phyloP scores from a whole-genome alignment of 2,113 vertebrate genomes.

The Eulacestoma nigropectus region DNA sequence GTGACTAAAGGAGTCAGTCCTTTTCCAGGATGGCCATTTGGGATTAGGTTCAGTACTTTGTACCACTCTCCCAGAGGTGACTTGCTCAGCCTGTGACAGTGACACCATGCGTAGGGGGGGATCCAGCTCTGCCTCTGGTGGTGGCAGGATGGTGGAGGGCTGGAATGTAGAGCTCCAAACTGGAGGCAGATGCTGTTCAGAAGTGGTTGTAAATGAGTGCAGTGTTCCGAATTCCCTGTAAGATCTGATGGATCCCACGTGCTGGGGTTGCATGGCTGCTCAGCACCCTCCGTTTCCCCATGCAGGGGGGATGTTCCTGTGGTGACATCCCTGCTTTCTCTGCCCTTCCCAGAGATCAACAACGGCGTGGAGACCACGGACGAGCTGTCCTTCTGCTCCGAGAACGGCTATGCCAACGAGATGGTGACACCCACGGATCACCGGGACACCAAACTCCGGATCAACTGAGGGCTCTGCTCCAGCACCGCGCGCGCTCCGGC shows the following conservation, averaged over 20 bases:
- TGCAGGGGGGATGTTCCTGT: background rate
- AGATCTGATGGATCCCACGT: rapidly evolving
- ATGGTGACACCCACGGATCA: slow-evolving; percentile 35
- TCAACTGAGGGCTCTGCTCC: slow-evolving; percentile 1
- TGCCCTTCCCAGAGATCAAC: slow-evolving; percentile 80
- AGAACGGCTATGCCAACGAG: slow-evolving; percentile 79
- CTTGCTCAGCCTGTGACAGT: background rate
- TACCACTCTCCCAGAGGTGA: background rate
- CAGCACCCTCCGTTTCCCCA: background rate
- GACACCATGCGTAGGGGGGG: rapidly evolving
- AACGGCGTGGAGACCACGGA: slow-evolving; percentile 81
- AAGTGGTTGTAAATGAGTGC: background rate
- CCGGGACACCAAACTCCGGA: slow-evolving; percentile 42
- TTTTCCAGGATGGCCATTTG: background rate
- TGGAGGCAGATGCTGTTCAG: background rate
- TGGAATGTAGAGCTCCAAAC: background rate
- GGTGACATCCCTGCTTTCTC: background rate
- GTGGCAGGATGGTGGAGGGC: background rate
- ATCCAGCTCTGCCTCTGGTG: background rate
- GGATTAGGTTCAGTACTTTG: background rate
- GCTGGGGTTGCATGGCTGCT: rapidly evolving
- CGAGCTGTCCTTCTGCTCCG: slow-evolving; percentile 82
- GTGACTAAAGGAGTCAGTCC: background rate
- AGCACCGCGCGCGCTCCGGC: rapidly evolving
- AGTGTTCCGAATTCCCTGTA: background rate